phyloP scores from a whole-genome alignment of 2,113 vertebrate genomes.

The Ptyas mucosa region DNA sequence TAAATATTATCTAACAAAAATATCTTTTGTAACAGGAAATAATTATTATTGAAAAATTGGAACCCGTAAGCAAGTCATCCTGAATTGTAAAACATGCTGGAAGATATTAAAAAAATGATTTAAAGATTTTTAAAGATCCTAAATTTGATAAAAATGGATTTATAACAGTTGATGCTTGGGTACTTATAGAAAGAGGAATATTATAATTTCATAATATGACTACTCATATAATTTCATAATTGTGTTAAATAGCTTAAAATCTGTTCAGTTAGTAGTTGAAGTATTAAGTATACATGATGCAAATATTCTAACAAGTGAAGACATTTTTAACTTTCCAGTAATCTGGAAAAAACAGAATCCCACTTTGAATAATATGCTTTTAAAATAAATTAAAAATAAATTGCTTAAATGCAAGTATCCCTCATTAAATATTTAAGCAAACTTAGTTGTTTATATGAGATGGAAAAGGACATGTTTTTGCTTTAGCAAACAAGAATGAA shows the following conservation, averaged over 20 bases:
- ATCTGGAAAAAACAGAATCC: background rate
- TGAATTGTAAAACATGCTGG: background rate
- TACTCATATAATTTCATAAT: background rate
- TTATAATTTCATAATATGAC: background rate
- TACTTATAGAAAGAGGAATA: background rate
- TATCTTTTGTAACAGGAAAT: background rate
- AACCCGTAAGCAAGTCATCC: background rate
- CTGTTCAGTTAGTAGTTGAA: background rate
- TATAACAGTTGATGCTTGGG: background rate
- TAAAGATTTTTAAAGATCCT: background rate
- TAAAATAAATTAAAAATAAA: background rate
- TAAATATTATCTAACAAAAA: background rate
- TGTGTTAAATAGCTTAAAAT: background rate
- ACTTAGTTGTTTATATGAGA: background rate
- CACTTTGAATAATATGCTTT: background rate
- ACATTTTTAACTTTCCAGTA: background rate
- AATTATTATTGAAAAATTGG: background rate
- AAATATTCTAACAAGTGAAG: background rate
- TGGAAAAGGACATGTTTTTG: background rate
- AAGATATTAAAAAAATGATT: background rate
- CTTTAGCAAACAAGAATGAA: background rate
- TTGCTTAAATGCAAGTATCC: background rate
- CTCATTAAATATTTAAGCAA: background rate
- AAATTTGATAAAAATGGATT: background rate
- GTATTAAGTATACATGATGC: background rate